Base-by-base conservation (phyloP, 1,140 invertebrate genomes). In the Acromyrmex charruanus region DNA sequence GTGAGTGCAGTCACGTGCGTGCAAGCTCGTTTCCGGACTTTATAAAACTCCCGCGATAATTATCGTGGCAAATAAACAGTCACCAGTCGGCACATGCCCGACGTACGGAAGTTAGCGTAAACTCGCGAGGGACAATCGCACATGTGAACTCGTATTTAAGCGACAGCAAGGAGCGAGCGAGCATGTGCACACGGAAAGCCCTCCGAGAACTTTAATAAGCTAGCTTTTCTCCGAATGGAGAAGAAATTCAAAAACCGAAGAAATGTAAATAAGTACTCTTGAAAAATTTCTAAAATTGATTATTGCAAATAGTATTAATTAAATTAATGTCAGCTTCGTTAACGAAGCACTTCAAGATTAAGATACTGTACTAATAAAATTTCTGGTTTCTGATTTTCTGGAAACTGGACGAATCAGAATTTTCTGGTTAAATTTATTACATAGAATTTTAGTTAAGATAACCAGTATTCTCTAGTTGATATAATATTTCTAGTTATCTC, bases 11-110 rank as follows among this genome's bases (percentile, higher is more conserved):
- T 79, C 71, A 82, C 84, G 74, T 84, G 87, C 69, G 79, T 51
- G 71, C 77, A 61, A 86, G 82, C 72, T 84, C 81, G 49, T 81
- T 63, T 63, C 77, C 35, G 80, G 81, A 79, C 75, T 84, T 86
- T 71, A 71, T 61, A 53, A 85, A 87, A 81, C 75, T 65, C 21
- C 75, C 44, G 35, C 68, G 71, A 84, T 75, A 84, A 71, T 84
- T 84, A 84, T 84, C 69, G 71, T 44, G 53, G 28, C 69, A 75
- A 84, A 84, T 84, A 84, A 84, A 84, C 80, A 63, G 25, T 25
- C 77, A 51, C 10, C 14, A 80, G 49, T 44, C 65, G 79, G 31
- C 63, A 21, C 63, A 21, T n/a, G 18, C 2, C 31, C 25, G 51
- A 58, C 51, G 51, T 25, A 12, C 51, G 80, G 44, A 31, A 28